These are phyloP conservation scores for Solenopsis fugax DNA, from an alignment of 1,140 invertebrate species.

Conservation along the genomic window DNA sequence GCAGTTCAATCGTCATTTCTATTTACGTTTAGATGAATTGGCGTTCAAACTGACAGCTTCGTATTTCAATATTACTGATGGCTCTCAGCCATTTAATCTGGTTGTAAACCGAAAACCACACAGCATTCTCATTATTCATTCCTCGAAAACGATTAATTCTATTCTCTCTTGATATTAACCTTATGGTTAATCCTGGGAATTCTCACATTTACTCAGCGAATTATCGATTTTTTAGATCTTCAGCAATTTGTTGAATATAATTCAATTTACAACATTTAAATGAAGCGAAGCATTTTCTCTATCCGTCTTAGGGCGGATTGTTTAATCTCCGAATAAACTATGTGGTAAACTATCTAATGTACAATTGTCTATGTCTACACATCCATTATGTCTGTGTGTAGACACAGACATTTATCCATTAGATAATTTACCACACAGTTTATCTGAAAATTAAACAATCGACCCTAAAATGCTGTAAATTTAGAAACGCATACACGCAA, in stretches of 20 bases:
- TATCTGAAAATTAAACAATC: not conserved
- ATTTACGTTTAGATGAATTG: slow-evolving; percentile 50
- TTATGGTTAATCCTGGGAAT: not conserved
- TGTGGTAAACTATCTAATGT: too few species aligned
- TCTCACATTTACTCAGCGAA: not conserved
- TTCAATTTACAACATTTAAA: not conserved
- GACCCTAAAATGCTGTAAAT: not conserved
- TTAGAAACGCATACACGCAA: not conserved
- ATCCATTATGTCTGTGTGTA: too few species aligned
- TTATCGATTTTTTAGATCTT: not conserved
- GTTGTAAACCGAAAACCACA: slow-evolving; percentile 13
- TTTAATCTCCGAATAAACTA: too few species aligned
- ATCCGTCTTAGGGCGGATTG: too few species aligned
- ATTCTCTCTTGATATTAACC: not conserved
- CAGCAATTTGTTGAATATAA: not conserved
- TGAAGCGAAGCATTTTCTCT: not conserved
- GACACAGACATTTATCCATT: too few species aligned
- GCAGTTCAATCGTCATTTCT: slow-evolving; percentile 42
- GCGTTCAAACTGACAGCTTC: slow-evolving; percentile 42
- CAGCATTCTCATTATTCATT: slow-evolving; percentile 6
- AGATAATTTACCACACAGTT: not conserved
- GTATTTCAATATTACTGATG: slow-evolving; percentile 26
- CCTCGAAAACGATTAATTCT: not conserved
- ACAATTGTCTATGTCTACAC: too few species aligned
- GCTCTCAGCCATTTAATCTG: slow-evolving; percentile 21